Evolutionary conservation across 2,888 invertebrate genomes (phyloP), one percentile per base, ranked within the genome.

Genomic region (Epinotia nisella): DNA sequence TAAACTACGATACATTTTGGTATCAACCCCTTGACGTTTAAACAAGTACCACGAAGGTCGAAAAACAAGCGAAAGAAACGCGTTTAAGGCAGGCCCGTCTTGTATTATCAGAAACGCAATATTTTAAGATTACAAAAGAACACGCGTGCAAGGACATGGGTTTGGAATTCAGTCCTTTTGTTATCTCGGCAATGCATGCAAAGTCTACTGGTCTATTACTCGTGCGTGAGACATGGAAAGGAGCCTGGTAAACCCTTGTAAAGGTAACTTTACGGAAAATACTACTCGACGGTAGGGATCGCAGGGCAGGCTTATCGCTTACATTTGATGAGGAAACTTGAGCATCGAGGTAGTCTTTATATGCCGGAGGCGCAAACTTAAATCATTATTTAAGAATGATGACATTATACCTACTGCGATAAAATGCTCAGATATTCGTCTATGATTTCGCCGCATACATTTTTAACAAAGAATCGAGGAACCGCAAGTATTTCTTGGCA

Each of bases 131-230:
- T 67, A 67, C 41, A 56, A 41, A 45, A n/a, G 21, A 67, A 67
- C n/a, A 67, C n/a, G 56, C 56, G 24, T 67, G 56, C 56, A 41
- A 21, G 24, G 56, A 41, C 66, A 24, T 24, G 41, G 66, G 49
- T 59, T 45, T 13, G 17, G 19, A 41, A 41, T 68, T 53, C 45
- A 49, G 70, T 56, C 56, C 55, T 70, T 62, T 70, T 56, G 62
- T 49, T 62, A 70, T 62, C 62, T 70, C 24, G 55, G 56, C 61
- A 55, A 62, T 62, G 41, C 61, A 70, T 62, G 62, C 13, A 56
- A 62, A 62, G 70, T 56, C 70, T 70, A 70, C 59, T 49, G 29
- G 68, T 68, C 60, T 68, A 60, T 45, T 70, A 70, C 49, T 62
- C 45, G 62, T 70, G 62, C 45, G 62, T 70, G 62, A 70, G 29